Conservation (phyloP, 2,888 invertebrate genomes). For the Tethea ocularis region DNA sequence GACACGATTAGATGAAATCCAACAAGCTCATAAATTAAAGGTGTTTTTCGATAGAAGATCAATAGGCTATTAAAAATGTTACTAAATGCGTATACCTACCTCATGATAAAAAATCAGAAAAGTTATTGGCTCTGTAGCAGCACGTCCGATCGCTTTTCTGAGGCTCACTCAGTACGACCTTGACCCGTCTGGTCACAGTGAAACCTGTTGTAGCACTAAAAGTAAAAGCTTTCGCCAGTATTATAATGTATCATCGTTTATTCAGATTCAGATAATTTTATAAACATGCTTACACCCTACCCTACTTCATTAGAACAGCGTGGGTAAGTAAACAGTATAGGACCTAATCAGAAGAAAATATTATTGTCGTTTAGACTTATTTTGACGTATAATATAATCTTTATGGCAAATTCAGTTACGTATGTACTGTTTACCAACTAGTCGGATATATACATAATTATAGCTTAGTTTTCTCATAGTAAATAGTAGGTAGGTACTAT, state of each 20-base stretch:
- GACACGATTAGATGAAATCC: constrained; percentile 19
- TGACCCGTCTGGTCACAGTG: constrained; percentile 67
- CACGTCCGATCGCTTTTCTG: constrained; percentile 62
- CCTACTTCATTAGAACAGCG: too few species aligned
- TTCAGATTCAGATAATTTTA: background rate
- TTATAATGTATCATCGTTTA: constrained; percentile 29
- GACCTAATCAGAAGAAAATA: background rate
- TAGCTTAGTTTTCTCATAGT: too few species aligned
- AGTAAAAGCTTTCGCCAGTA: constrained; percentile 75
- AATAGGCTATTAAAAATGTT: constrained; percentile 29
- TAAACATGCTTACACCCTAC: too few species aligned
- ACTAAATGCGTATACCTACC: constrained; percentile 29
- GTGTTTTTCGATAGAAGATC: constrained; percentile 34
- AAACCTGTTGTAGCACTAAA: constrained; percentile 71
- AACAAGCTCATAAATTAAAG: constrained; percentile 46
- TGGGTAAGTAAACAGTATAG: background rate
- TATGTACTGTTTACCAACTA: too few species aligned
- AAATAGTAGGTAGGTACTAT: too few species aligned
- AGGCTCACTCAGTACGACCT: constrained; percentile 53
- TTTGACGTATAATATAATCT: too few species aligned
- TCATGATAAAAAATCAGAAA: constrained; percentile 45
- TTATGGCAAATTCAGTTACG: too few species aligned
- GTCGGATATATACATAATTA: too few species aligned
- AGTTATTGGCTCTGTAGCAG: constrained; percentile 61
- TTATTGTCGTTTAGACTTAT: too few species aligned